phyloP scores from a whole-genome alignment of 37 sponge, comb jelly and placozoan genomes.

The Oopsacas minuta region DNA sequence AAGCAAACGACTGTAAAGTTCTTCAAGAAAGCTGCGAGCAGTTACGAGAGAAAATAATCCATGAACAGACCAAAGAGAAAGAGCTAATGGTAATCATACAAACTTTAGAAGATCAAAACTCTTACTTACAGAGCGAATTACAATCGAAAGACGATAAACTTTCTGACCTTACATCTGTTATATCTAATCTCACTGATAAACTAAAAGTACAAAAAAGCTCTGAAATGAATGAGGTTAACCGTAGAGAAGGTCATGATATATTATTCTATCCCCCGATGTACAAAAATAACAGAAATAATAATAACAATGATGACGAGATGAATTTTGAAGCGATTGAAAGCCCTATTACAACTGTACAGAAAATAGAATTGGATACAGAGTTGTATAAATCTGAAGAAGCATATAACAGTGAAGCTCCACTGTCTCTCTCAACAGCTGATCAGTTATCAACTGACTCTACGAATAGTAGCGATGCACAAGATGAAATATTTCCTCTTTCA shows the following conservation, averaged over 20 bases:
- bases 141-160: neutral
- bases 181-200: neutral
- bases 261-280: neutral
- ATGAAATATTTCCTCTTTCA: neutral
- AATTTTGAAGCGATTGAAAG: neutral
- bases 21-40: neutral
- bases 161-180: neutral
- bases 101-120: conserved; percentile 15
- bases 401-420: neutral
- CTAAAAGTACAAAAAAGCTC: neutral
- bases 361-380: neutral
- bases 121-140: neutral
- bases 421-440: too few relatives aligned
- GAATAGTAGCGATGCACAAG: too few relatives aligned
- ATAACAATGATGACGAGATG: neutral
- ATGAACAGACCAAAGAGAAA: neutral
- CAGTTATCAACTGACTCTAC: neutral
- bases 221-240: neutral
- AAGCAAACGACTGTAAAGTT: neutral
- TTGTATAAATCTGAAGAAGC: neutral
- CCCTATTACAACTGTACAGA: neutral
- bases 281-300: neutral
- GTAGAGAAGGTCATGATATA: neutral
- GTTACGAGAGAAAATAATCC: neutral
- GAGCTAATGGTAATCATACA: conserved; percentile 1